Evolutionary conservation across 64 coral and sea anemone genomes (phyloP), one percentile per base, ranked within the genome.

Genomic region (Pachyseris speciosa): DNA sequence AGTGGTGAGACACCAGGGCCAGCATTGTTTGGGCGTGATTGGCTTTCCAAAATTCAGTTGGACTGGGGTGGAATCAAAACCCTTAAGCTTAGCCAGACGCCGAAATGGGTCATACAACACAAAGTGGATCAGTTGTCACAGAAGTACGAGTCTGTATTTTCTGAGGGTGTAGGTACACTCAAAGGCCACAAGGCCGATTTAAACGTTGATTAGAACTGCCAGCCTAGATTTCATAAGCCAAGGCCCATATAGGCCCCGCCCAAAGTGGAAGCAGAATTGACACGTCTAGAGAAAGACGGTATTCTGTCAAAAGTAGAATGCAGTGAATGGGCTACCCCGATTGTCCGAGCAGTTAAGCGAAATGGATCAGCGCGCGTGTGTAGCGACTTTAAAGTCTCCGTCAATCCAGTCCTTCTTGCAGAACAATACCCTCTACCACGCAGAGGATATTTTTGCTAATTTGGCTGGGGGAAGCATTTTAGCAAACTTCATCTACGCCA

Each of bases 231-330:
- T n/a, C n/a, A n/a, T n/a, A n/a, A n/a, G 76, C 16, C 74, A 43
- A 22, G 88, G 69, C 1, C 75, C 88, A 40, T 91, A 91, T 71
- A 60, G 61, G 34, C 75, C 52, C 29, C 75, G 88, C 60, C 88
- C 88, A 91, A 91, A n/a, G 88, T 83, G 17, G 88, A 91, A 83
- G 88, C 60, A 51, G 88, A 91, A 45, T 53, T 91, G 47, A 66
- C 17, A 51, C 75, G 64, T 78, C 26, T 91, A 53, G 76, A 83
- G 65, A 81, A 67, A n/a, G 33, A 91, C 32, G 88, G n/a, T n/a
- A n/a, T n/a, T n/a, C n/a, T n/a, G n/a, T n/a, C n/a, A n/a, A n/a
- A n/a, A n/a, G n/a, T n/a, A n/a, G n/a, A n/a, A n/a, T n/a, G n/a
- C n/a, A n/a, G n/a, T n/a, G n/a, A n/a, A n/a, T n/a, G n/a, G n/a